phyloP scores from a whole-genome alignment of 2,113 vertebrate genomes.

The Brienomyrus brachyistius region DNA sequence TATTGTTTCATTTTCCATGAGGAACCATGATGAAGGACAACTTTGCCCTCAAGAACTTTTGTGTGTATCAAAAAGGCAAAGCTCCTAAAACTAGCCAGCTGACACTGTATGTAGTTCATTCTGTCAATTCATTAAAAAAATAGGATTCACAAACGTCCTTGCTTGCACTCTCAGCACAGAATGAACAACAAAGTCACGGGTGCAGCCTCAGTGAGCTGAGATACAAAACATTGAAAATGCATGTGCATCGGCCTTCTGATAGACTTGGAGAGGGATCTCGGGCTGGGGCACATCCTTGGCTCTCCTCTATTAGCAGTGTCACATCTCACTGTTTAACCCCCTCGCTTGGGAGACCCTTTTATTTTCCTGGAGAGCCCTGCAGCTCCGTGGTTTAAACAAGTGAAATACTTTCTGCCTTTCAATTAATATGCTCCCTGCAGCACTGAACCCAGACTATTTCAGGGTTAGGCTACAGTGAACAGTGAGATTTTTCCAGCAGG shows the following conservation, averaged over 20 bases:
- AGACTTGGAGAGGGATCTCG: conserved; percentile 45
- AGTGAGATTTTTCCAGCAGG: neutral
- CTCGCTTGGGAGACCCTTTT: conserved; percentile 56
- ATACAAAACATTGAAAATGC: conserved; percentile 32
- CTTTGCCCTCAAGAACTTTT: neutral
- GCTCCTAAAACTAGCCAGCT: neutral
- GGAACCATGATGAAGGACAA: neutral
- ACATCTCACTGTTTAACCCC: conserved; percentile 44
- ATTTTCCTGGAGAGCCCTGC: conserved; percentile 60
- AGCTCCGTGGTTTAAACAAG: conserved; percentile 67
- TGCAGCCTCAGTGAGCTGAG: neutral
- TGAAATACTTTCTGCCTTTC: conserved; percentile 63
- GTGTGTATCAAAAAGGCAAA: neutral
- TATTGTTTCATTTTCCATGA: neutral
- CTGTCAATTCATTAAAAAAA: conserved; percentile 26
- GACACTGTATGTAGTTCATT: neutral
- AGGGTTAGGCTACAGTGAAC: conserved; percentile 4
- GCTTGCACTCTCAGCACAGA: conserved; percentile 39
- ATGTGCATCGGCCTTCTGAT: conserved; percentile 36
- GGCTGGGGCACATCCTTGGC: conserved; percentile 41
- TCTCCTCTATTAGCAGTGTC: conserved; percentile 54
- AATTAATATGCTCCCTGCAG: conserved; percentile 68
- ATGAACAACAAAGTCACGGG: conserved; percentile 22
- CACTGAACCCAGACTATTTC: conserved; percentile 50
- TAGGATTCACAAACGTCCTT: conserved; percentile 6